Evolutionary conservation across 2,888 invertebrate genomes (phyloP), one percentile per base, ranked within the genome.

Genomic region (Cataglyphis albicans): DNA sequence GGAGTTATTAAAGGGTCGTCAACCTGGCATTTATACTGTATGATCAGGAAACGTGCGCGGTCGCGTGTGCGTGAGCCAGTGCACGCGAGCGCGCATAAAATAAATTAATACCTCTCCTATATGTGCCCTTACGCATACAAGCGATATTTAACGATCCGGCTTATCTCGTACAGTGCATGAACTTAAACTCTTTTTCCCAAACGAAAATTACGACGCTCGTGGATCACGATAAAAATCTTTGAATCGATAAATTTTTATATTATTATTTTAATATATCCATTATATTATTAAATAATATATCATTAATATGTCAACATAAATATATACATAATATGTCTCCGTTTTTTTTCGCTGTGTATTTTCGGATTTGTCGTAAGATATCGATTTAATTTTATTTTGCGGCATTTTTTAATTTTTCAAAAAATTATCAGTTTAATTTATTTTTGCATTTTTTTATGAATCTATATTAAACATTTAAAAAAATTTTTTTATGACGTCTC

Each of bases 1-100:
- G 63, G 61, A 87, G 86, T 91, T 89, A 90, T 90, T 90, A 88
- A 89, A 91, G 91, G 89, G 90, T 90, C 90, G 88, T 89, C 90
- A 90, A 91, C 90, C 90, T 89, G 88, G 83, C 85, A 87, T 74
- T 86, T 70, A 57, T 82, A 73, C 75, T 75, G 85, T 73, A 63
- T 74, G 86, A 90, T 86, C 84, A 81, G 84, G 86, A 87, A 90
- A 90, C 83, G 81, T 83, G 74, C 83, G 74, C 80, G 67, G 83
- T 68, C 73, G 74, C 44, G 44, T 78, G 76, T 18, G 52, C 29
- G 52, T 61, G 65, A 59, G 64, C 48, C 55, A 64, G 38, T 73
- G 35, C 64, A 38, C 67, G 52, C 70, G n/a, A 18, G 35, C 29
- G 29, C 82, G 44, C 70, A 61, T 72, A 72, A 80, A 80, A 80